Conservation (phyloP, 2,888 invertebrate species). For the Glaucopsyche alexis region DNA sequence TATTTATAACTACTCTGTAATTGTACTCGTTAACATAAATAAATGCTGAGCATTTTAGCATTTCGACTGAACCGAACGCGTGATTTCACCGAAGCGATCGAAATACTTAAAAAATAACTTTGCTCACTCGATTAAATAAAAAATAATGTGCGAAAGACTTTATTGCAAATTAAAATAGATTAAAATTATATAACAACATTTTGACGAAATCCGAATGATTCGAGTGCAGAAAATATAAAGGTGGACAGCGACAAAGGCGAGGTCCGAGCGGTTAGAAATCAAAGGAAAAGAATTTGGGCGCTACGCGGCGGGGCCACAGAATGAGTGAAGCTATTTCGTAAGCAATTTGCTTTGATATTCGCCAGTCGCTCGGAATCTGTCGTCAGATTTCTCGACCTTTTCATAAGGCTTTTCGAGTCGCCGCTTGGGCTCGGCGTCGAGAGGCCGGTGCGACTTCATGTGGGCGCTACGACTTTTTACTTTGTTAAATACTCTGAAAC, state of each 20-base stretch:
- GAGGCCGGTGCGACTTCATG: slow-evolving; percentile 98
- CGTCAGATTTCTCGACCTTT: slow-evolving; percentile 77
- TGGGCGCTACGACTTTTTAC: slow-evolving; percentile 99
- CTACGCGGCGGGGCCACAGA: slow-evolving; percentile 40
- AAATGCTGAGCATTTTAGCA: slow-evolving; percentile 66
- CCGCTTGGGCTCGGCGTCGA: slow-evolving; percentile 89
- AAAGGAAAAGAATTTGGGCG: slow-evolving; percentile 8
- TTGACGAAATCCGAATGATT: background rate
- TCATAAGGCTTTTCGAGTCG: slow-evolving; percentile 81
- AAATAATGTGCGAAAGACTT: background rate
- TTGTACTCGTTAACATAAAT: slow-evolving; percentile 41
- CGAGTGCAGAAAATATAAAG: background rate
- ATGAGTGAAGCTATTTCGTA: slow-evolving; percentile 60
- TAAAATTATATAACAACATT: background rate
- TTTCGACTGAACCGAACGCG: slow-evolving; percentile 42
- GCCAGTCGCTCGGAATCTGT: slow-evolving; percentile 67
- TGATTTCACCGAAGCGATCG: background rate
- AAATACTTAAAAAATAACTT: slow-evolving; percentile 8
- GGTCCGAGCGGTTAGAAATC: slow-evolving; percentile 10
- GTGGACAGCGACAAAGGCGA: background rate
- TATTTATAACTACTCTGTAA: slow-evolving; percentile 59
- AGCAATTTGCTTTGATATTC: slow-evolving; percentile 67
- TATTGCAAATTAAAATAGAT: background rate
- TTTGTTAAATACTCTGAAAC: slow-evolving; percentile 96
- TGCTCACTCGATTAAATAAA: background rate